These are phyloP conservation scores for Opisthocomus hoazin DNA, from an alignment of 2,113 vertebrate species.

Conservation along the genomic window DNA sequence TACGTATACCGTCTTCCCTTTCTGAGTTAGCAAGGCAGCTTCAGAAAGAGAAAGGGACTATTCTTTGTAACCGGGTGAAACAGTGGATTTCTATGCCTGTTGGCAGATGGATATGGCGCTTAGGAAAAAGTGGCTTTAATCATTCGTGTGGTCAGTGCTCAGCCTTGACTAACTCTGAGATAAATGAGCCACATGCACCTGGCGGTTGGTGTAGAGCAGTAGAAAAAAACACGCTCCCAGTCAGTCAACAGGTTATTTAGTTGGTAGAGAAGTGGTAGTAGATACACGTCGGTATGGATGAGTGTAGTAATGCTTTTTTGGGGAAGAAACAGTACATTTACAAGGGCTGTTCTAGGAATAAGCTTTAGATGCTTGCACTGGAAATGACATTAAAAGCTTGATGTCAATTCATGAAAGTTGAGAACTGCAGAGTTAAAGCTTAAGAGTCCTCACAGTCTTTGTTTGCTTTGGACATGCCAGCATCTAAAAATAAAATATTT, in stretches of 20 bases:
- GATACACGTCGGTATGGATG: background rate
- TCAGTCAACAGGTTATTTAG: background rate
- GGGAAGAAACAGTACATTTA: background rate
- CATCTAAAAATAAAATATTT: background rate
- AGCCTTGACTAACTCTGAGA: background rate
- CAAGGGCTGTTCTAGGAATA: background rate
- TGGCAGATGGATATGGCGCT: background rate
- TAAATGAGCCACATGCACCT: background rate
- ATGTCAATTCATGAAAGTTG: background rate
- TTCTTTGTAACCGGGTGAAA: background rate
- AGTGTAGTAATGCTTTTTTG: background rate
- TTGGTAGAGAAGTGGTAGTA: background rate
- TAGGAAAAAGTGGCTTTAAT: background rate
- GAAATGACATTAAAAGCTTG: background rate
- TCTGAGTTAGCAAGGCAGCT: background rate
- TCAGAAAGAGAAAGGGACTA: background rate
- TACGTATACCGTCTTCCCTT: background rate
- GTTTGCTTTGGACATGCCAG: background rate
- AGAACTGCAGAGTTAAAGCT: background rate
- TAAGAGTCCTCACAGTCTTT: background rate
- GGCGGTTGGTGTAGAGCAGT: background rate
- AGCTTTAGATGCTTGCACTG: background rate
- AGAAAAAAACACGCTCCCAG: background rate
- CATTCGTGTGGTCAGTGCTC: background rate
- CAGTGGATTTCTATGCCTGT: background rate